phyloP scores from a whole-genome alignment of 92 coral and sea anemone genomes.

The Zoanthus sociatus region DNA sequence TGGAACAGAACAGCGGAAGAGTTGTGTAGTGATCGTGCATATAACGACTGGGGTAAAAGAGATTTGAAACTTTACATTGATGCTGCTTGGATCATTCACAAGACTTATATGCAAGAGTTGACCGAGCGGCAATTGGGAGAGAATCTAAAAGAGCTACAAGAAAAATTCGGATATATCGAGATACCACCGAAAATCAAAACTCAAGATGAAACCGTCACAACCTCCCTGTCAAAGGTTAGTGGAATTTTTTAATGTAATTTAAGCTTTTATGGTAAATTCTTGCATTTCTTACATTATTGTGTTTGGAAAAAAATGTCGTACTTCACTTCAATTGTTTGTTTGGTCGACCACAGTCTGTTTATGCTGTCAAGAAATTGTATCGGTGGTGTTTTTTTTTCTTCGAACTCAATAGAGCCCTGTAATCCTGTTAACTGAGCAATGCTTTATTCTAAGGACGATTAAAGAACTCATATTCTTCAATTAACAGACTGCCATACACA shows the following conservation, averaged over 20 bases:
- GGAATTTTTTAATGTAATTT: background rate
- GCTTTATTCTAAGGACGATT: too few species aligned
- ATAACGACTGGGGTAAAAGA: conserved; percentile 99
- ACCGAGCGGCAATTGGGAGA: conserved; percentile 89
- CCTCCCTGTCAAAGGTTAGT: conserved; percentile 85
- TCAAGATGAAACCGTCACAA: conserved; percentile 90
- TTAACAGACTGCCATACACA: too few species aligned
- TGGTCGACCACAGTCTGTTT: too few species aligned
- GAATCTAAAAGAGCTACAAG: conserved; percentile 80
- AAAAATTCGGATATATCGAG: conserved; percentile 84
- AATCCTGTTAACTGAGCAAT: too few species aligned
- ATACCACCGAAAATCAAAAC: conserved; percentile 89
- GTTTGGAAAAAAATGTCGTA: too few species aligned
- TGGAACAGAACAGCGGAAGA: conserved; percentile 99
- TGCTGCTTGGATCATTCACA: conserved; percentile 99
- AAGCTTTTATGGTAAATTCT: background rate
- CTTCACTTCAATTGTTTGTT: background rate
- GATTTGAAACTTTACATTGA: conserved; percentile 97
- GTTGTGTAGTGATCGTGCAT: conserved; percentile 97
- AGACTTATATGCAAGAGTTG: conserved; percentile 90
- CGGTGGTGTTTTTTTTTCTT: too few species aligned
- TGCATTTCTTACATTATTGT: too few species aligned
- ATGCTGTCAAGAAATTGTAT: too few species aligned
- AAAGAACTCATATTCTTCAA: too few species aligned
- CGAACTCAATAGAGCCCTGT: too few species aligned